Evolutionary conservation across 2,888 invertebrate species (phyloP).

Genomic region (Busseola fusca): DNA sequence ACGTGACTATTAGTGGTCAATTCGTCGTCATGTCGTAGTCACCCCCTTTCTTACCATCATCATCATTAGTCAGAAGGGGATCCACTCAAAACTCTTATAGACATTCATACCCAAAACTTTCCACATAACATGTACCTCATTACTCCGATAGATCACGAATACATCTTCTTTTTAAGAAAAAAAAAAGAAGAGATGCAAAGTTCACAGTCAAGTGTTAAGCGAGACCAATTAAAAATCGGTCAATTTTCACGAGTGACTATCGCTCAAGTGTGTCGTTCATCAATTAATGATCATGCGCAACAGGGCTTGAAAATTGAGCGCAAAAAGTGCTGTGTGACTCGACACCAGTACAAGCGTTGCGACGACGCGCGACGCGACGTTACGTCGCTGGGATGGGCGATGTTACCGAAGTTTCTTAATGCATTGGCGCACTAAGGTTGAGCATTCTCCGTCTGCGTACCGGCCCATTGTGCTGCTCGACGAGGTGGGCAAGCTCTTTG

Average conservation of each 20-base stretch:
- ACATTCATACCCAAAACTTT: background rate
- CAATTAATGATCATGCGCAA: slow-evolving; percentile 47
- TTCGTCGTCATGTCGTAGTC: too few relatives aligned
- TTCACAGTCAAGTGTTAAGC: slow-evolving; percentile 3
- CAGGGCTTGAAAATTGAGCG: slow-evolving; percentile 32
- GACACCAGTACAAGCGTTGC: background rate
- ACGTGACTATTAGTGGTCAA: too few relatives aligned
- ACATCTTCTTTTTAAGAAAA: background rate
- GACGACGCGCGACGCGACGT: too few relatives aligned
- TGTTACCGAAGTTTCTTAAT: background rate
- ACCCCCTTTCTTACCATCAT: background rate
- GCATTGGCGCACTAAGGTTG: background rate
- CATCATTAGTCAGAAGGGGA: too few relatives aligned
- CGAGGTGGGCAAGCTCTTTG: too few relatives aligned
- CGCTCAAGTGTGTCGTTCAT: slow-evolving; percentile 38
- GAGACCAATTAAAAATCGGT: slow-evolving; percentile 62
- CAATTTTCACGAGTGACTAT: slow-evolving; percentile 53
- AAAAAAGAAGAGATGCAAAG: background rate
- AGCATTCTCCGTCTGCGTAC: background rate
- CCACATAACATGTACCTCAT: background rate
- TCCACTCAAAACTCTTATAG: too few relatives aligned
- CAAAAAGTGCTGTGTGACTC: slow-evolving; percentile 2
- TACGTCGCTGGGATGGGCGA: too few relatives aligned
- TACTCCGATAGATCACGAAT: background rate
- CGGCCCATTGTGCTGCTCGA: too few relatives aligned